Evolutionary conservation across 2,113 vertebrate species (phyloP).

Genomic region (Acrocephalus arundinaceus): DNA sequence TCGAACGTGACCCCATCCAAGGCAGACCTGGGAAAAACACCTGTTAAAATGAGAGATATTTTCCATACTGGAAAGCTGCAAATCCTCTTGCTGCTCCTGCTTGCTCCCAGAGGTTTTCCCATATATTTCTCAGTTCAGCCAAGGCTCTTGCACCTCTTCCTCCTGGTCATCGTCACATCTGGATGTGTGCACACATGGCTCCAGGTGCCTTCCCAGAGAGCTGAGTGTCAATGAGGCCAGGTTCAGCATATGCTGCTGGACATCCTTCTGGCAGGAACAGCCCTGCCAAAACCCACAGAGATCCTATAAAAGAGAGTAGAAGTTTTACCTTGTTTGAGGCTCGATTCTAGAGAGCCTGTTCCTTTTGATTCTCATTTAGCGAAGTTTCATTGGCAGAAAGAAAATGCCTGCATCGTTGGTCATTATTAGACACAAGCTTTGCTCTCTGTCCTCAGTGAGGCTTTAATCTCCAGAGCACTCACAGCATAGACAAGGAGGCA

Average conservation of each 20-base stretch:
- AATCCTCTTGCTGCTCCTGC: not conserved
- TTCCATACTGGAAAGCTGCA: not conserved
- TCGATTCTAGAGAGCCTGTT: not conserved
- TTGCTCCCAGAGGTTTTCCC: not conserved
- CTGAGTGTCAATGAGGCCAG: not conserved
- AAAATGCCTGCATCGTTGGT: not conserved
- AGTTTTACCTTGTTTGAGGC: not conserved
- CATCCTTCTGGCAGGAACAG: not conserved
- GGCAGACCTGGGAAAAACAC: not conserved
- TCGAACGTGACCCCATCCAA: not conserved
- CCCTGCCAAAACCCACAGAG: not conserved
- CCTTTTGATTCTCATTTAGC: not conserved
- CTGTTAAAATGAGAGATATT: not conserved
- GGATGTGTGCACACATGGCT: not conserved
- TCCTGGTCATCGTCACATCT: not conserved
- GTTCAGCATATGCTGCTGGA: not conserved
- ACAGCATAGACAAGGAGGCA: not conserved
- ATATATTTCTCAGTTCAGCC: not conserved
- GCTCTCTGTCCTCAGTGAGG: not conserved
- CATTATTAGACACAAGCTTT: not conserved
- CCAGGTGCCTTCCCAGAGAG: not conserved
- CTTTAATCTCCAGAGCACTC: not conserved
- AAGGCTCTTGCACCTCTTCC: not conserved
- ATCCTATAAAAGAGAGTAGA: not conserved
- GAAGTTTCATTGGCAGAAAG: fast-evolving